A percentile compares a stretch with the other conserved stretches of the same genome.
Evolutionary conservation across 2,797 vertebrate species (phyloP).

Genomic region (Sarcoramphus papa): DNA sequence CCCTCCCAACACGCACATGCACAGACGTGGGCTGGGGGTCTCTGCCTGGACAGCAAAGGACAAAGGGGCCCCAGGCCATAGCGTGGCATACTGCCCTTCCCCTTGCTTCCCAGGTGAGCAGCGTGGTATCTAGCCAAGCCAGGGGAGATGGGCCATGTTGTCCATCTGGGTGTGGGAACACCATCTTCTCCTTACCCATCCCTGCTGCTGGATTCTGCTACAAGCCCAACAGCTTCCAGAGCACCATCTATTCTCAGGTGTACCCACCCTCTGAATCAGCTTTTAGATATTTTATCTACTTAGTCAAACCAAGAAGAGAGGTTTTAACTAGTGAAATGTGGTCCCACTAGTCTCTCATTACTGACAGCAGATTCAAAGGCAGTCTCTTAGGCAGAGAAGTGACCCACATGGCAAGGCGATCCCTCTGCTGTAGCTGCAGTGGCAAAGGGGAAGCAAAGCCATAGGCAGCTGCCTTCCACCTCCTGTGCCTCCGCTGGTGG

Average conservation of each 20-base stretch:
- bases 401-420: background rate
- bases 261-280: background rate
- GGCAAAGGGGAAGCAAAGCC: background rate
- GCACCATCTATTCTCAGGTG: background rate
- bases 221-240: background rate
- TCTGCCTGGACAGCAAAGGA: background rate
- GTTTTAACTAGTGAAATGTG: background rate
- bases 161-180: background rate
- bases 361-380: conserved; percentile 13
- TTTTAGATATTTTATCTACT: background rate
- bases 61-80: background rate
- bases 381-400: conserved; percentile 8
- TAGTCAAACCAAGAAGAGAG: background rate
- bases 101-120: background rate
- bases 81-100: background rate
- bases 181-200: background rate
- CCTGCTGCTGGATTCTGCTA: background rate
- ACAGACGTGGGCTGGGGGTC: accelerated
- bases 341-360: background rate
- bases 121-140: background rate
- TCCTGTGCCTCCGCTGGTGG: background rate
- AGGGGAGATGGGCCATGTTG: background rate
- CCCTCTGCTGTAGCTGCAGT: background rate
- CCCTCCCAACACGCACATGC: accelerated
- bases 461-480: background rate